Evolutionary conservation across 2,113 vertebrate genomes (phyloP), one percentile per base, ranked within the genome.

Genomic region (Halichoerus grypus): DNA sequence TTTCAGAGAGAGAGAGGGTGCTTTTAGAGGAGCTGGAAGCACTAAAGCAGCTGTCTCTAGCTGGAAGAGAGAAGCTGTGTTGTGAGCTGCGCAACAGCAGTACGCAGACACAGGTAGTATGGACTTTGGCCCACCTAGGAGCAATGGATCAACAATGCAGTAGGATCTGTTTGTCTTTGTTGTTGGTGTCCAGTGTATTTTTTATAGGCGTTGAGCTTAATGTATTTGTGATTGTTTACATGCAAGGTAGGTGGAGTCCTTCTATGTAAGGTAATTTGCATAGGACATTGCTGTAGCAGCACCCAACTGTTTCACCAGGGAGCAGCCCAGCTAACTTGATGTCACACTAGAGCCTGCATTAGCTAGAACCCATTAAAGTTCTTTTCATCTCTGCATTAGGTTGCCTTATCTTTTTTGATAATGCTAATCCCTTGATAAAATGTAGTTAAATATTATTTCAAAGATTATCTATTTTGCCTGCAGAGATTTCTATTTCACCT

Each of bases 41-140:
- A 2, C 94, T 99, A 92, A 99, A 98, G 93, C 98, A 98, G 95
- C 97, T 95, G 84, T 97, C 98, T 16, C 8, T 95, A 97, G 93
- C 98, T n/a, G 91, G 98, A 98, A 98, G 97, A 97, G 98, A 98
- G 96, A 98, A 96, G 92, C 95, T 96, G 82, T 84, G 86, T 94
- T 97, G 96, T 98, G 98, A 99, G 92, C 97, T 99, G 96, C 98
- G 63, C 63, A 98, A 92, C 98, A 99, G 28, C 97, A 98, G 99
- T 98, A 99, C 99, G 31, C 99, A 99, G 96, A 99, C 99, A 77
- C 98, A 98, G 99, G 99, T 99, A 99, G 95, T 96, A 85, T 92
- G 98, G 97, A 98, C 98, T 98, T 98, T 69, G 98, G 67, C 95
- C 97, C 95, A n/a, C 80, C n/a, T 88, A 97, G 97, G 96, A 97